Evolutionary conservation across 2,113 vertebrate genomes (phyloP).

Genomic region (Bolborhynchus lineola): DNA sequence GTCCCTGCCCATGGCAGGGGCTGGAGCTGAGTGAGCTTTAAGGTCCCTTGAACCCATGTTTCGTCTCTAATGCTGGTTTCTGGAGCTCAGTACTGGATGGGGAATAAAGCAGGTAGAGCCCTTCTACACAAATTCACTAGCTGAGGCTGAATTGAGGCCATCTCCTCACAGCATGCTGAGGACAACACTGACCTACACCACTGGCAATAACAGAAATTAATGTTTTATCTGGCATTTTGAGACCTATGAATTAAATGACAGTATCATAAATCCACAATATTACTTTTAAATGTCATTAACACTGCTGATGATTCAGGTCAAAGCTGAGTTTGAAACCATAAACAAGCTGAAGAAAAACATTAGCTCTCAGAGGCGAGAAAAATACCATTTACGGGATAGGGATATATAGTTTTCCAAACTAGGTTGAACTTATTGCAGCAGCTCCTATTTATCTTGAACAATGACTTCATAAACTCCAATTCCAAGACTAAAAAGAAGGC

Average conservation of each 20-base stretch:
- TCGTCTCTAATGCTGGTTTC: background rate
- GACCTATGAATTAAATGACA: background rate
- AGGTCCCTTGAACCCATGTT: background rate
- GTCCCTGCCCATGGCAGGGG: background rate
- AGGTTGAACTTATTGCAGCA: background rate
- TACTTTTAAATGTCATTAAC: conserved; percentile 5
- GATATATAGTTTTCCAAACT: background rate
- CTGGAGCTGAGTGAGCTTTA: background rate
- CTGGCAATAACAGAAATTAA: background rate
- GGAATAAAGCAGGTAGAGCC: fast-evolving
- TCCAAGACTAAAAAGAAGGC: background rate
- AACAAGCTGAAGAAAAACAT: background rate
- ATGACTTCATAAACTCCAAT: conserved; percentile 24
- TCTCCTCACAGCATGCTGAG: fast-evolving
- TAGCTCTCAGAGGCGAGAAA: background rate
- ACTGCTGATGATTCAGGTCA: background rate
- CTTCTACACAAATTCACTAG: fast-evolving
- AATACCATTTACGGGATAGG: background rate
- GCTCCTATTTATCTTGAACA: conserved; percentile 31
- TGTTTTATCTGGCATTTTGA: background rate
- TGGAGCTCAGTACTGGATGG: fast-evolving
- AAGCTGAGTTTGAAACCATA: background rate
- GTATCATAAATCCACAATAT: background rate
- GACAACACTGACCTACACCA: background rate
- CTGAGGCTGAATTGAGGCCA: background rate